These are phyloP conservation scores for Urosaurus nigricauda DNA, from an alignment of 2,797 vertebrate species.

Conservation along the genomic window DNA sequence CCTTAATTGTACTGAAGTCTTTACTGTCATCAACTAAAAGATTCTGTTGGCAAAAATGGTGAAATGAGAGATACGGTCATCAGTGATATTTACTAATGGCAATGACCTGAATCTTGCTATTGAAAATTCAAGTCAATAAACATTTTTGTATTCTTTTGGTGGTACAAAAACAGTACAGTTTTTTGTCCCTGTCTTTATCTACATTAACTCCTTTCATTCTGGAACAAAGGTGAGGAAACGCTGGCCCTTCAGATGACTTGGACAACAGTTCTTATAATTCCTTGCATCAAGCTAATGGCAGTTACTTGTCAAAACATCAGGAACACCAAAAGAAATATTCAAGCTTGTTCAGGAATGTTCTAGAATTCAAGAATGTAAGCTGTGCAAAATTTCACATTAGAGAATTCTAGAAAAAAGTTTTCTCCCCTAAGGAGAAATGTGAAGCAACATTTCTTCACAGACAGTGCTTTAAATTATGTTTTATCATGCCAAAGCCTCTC, in stretches of 20 bases:
- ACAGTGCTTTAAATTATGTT: not conserved
- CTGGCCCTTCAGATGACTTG: not conserved
- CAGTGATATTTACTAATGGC: not conserved
- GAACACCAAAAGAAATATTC: not conserved
- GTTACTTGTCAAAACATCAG: not conserved
- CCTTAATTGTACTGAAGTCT: constrained; percentile 78
- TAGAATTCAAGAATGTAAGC: not conserved
- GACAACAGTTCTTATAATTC: not conserved
- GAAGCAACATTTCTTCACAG: not conserved
- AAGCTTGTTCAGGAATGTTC: not conserved
- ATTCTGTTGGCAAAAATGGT: constrained; percentile 69
- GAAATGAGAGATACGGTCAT: not conserved
- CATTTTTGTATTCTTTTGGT: not conserved
- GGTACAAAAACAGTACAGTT: not conserved
- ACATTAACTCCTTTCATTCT: not conserved
- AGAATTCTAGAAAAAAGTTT: not conserved
- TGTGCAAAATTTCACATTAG: not conserved
- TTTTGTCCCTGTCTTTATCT: not conserved
- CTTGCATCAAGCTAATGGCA: not conserved
- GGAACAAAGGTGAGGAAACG: not conserved
- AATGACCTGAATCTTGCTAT: not conserved
- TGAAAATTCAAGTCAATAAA: not conserved
- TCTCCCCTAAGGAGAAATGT: not conserved
- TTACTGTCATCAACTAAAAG: constrained; percentile 76
- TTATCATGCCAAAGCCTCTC: not conserved